Evolutionary conservation across 2,888 invertebrate genomes (phyloP), one percentile per base, ranked within the genome.

Genomic region (Drosophila prostipennis): DNA sequence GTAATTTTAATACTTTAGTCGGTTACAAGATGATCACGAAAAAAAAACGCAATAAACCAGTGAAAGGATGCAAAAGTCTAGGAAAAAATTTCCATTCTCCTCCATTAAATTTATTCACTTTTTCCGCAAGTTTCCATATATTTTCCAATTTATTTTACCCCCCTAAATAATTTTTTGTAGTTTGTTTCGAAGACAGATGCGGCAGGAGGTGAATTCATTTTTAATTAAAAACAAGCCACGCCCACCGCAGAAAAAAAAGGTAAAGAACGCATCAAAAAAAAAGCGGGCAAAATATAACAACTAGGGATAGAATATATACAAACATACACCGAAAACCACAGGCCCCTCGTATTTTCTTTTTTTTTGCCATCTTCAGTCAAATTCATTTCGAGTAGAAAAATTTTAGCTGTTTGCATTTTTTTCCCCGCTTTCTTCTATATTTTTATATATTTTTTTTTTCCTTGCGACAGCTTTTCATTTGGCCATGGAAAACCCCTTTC

Each of bases 191-290:
- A 80, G 63, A 73, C 81, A 76, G 69, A 58, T 81, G 81, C 76
- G 74, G 55, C 52, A 60, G 23, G 36, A 56, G 65, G 43, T 52
- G 61, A 59, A 78, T 68, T 69, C 65, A 23, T 59, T 81, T 80
- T 80, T 85, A 80, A 80, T 80, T 85, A 80, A 85, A 80, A 65
- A 65, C 45, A 52, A 79, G 85, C 82, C 85, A 78, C 69, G 67
- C 65, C 81, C 85, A 74, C 64, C 51, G 74, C 74, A 72, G 7
- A 72, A 61, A 72, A 52, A 56, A 56, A 49, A 19, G 65, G 67
- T 64, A 51, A 63, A 64, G 42, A 63, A 60, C 45, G 42, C 54
- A 59, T 26, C 26, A 48, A 67, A 72, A 19, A 72, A 19, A 59
- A 59, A 46, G 42, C 13, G 32, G 11, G 16, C 29, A 52, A 76